Evolutionary conservation across 1,140 invertebrate genomes (phyloP).

Genomic region (Bombus sylvicola): DNA sequence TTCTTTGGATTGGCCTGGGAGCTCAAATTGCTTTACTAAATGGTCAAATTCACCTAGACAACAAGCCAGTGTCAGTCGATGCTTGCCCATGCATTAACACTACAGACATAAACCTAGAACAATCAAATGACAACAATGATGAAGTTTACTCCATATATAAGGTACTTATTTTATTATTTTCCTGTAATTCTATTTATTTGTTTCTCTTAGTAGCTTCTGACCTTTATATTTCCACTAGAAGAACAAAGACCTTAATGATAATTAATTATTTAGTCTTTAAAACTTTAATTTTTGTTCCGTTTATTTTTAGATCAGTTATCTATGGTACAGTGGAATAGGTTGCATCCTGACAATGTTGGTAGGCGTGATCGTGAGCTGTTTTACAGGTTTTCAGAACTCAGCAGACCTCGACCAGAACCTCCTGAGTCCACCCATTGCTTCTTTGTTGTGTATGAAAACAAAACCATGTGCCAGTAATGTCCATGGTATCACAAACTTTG

Average conservation of each 20-base stretch:
- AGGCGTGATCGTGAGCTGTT: constrained; percentile 88
- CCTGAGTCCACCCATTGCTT: constrained; percentile 82
- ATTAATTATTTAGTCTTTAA: background rate
- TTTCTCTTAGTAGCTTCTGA: background rate
- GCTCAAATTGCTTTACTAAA: constrained; percentile 85
- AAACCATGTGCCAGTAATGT: constrained; percentile 64
- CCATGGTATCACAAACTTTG: constrained; percentile 79
- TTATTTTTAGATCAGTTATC: constrained; percentile 85
- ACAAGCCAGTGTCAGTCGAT: constrained; percentile 79
- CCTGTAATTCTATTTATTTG: background rate
- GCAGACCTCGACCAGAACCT: constrained; percentile 83
- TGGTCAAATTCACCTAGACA: constrained; percentile 79
- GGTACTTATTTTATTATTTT: constrained; percentile 51
- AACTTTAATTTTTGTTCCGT: background rate
- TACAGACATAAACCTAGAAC: background rate
- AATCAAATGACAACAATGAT: background rate
- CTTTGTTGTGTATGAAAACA: constrained; percentile 67
- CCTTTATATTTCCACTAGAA: background rate
- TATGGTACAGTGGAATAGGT: constrained; percentile 92
- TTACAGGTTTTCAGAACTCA: constrained; percentile 85
- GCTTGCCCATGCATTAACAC: constrained; percentile 81
- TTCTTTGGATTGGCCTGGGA: constrained; percentile 90
- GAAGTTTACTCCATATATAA: constrained; percentile 70
- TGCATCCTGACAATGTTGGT: constrained; percentile 87
- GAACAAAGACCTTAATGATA: background rate